These are phyloP conservation scores for Brevimyrus niger DNA, from an alignment of 2,113 vertebrate species.

Conservation along the genomic window DNA sequence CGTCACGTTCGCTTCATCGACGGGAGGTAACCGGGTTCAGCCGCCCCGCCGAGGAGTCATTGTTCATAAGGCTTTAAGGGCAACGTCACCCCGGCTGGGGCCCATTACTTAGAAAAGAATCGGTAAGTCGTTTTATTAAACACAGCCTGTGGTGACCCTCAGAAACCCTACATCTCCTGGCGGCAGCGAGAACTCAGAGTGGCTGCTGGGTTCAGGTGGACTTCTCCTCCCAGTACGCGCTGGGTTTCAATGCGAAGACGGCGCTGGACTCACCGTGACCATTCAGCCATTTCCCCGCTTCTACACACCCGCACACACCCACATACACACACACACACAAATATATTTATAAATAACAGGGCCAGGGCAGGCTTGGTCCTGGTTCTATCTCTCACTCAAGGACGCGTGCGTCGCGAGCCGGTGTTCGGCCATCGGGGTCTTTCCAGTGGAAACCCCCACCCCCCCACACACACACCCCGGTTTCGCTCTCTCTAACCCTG, in stretches of 20 bases:
- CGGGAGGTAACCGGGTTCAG: not conserved
- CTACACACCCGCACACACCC: not conserved
- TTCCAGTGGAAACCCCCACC: constrained; percentile 6
- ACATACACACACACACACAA: not conserved
- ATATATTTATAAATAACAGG: not conserved
- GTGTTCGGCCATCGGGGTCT: not conserved
- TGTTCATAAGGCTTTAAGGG: not conserved
- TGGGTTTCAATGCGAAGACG: not conserved
- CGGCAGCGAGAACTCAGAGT: not conserved
- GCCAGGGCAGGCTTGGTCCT: not conserved
- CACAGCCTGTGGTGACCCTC: not conserved
- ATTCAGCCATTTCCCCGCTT: not conserved
- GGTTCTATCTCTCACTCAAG: not conserved
- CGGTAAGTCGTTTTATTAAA: not conserved
- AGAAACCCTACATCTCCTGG: not conserved
- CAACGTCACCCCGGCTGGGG: not conserved
- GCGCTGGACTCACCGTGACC: not conserved
- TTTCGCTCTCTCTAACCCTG: not conserved
- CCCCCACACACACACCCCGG: too few species aligned
- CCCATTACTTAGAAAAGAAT: not conserved
- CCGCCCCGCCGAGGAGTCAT: not conserved
- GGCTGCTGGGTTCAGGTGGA: accelerated
- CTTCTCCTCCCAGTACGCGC: not conserved
- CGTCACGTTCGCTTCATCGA: not conserved
- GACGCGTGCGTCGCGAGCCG: constrained; percentile 19